These are phyloP conservation scores for Marcusenius ussheri DNA, from an alignment of 2,113 vertebrate species.

Conservation along the genomic window DNA sequence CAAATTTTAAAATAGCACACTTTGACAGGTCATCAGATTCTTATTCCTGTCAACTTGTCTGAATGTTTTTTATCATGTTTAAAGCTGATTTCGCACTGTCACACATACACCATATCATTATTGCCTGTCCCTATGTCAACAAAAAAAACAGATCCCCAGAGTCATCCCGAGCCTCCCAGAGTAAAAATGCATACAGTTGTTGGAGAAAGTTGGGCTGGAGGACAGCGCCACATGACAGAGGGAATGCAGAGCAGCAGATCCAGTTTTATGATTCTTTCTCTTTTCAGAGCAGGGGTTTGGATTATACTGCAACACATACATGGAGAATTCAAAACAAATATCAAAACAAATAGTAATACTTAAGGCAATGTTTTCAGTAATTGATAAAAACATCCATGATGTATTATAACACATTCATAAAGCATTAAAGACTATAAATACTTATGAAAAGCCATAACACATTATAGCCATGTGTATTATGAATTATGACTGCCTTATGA, in stretches of 20 bases:
- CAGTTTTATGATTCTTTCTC: not conserved
- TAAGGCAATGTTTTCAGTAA: too few relatives aligned
- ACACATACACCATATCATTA: not conserved
- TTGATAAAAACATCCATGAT: too few relatives aligned
- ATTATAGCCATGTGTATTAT: too few relatives aligned
- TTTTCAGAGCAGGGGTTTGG: not conserved
- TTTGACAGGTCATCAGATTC: not conserved
- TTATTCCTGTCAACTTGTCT: not conserved
- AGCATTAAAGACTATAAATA: too few relatives aligned
- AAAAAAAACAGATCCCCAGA: not conserved
- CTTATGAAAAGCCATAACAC: too few relatives aligned
- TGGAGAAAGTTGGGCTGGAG: not conserved
- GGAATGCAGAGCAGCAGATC: not conserved
- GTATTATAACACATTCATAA: too few relatives aligned
- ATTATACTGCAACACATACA: not conserved
- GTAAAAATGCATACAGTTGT: not conserved
- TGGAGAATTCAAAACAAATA: not conserved
- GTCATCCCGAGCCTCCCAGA: not conserved
- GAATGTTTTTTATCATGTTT: not conserved
- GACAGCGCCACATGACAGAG: not conserved
- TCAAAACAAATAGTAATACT: not conserved
- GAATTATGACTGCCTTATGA: too few relatives aligned
- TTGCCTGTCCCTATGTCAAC: not conserved
- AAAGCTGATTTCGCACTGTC: not conserved
- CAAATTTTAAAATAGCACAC: not conserved